These are phyloP conservation scores for Colius striatus DNA, from an alignment of 2,113 vertebrate genomes.

Conservation along the genomic window DNA sequence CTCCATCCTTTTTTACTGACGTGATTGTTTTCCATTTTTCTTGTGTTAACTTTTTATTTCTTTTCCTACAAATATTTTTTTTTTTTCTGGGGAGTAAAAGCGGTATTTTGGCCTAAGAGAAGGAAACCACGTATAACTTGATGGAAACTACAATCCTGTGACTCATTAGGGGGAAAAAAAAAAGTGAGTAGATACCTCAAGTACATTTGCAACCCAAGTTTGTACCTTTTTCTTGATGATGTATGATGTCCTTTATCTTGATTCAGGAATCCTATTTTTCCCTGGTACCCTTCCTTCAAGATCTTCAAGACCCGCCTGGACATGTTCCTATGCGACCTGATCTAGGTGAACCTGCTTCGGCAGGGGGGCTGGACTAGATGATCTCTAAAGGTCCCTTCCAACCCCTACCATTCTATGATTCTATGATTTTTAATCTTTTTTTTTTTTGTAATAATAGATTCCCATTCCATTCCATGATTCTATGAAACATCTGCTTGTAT, in stretches of 20 bases:
- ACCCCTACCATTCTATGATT: no score
- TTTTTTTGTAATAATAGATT: no score
- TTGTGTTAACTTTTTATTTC: neutral
- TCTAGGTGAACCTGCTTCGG: no score
- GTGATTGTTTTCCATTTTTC: neutral
- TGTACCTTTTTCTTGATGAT: neutral
- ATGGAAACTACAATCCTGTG: neutral
- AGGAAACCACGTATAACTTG: neutral
- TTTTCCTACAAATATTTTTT: neutral
- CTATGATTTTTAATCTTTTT: no score
- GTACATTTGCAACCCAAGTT: rapidly evolving
- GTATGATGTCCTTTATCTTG: neutral
- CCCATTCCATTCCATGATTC: no score
- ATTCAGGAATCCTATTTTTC: neutral
- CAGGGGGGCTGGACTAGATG: no score
- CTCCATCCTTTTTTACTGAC: neutral
- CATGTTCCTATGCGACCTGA: no score
- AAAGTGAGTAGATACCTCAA: neutral
- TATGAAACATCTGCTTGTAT: neutral
- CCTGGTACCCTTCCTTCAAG: no score
- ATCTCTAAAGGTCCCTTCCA: no score
- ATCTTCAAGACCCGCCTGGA: no score
- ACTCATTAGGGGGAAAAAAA: neutral
- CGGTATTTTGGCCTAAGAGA: neutral
- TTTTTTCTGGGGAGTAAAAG: neutral